Percentiles rank a stretch among this genome's conserved stretches.
Conservation (phyloP, 2,113 vertebrate species). For the Casuarius casuarius region DNA sequence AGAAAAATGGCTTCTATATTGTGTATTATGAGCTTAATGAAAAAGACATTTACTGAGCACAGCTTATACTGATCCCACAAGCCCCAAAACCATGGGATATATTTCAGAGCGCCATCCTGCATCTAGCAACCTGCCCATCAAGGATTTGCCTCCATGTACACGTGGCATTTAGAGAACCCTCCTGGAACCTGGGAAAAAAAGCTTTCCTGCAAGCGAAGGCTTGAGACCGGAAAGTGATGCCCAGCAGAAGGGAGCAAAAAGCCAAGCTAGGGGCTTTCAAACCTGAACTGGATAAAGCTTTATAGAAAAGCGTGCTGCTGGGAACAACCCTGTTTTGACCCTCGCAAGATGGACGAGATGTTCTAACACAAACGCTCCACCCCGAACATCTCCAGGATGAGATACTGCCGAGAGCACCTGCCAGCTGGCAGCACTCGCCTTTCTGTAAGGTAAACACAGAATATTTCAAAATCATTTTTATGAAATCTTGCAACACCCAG, state of each 20-base stretch:
- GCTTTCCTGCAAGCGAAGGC: not conserved
- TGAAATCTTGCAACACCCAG: conserved; percentile 32
- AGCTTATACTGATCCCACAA: not conserved
- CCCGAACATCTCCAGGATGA: not conserved
- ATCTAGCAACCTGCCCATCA: not conserved
- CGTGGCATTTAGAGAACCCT: not conserved
- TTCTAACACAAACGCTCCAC: not conserved
- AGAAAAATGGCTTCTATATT: not conserved
- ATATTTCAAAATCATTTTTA: conserved; percentile 33
- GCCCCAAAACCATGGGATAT: not conserved
- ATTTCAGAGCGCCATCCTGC: not conserved
- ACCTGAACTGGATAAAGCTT: not conserved
- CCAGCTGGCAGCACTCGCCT: conserved; percentile 22
- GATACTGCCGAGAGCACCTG: not conserved
- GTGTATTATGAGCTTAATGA: not conserved
- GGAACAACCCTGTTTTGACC: not conserved
- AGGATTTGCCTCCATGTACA: not conserved
- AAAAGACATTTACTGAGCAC: not conserved
- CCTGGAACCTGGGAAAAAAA: not conserved
- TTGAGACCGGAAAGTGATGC: not conserved
- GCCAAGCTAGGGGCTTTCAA: not conserved
- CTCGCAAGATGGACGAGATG: accelerated
- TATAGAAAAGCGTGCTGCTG: not conserved
- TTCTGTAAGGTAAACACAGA: conserved; percentile 8
- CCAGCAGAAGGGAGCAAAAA: not conserved